Conservation (phyloP, 2,888 invertebrate genomes). For the Drosophila atroscutellata region DNA sequence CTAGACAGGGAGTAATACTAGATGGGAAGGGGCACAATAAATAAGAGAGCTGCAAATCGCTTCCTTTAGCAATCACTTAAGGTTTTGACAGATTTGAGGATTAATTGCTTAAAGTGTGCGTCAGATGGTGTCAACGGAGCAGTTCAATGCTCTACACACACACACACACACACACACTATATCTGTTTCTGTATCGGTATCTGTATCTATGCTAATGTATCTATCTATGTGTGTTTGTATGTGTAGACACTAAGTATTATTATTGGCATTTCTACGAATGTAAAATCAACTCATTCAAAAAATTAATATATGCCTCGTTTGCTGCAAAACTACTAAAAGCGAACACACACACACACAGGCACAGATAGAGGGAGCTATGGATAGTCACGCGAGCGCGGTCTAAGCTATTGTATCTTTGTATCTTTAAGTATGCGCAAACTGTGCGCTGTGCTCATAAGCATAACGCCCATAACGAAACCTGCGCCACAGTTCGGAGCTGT, state of each 20-base stretch:
- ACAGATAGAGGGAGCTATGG: constrained; percentile 5
- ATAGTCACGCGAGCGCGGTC: constrained; percentile 42
- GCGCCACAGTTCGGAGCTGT: constrained; percentile 17
- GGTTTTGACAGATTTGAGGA: background rate
- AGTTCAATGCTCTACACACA: constrained; percentile 45
- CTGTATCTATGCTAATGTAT: constrained; percentile 36
- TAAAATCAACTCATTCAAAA: constrained; percentile 70
- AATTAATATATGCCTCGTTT: constrained; percentile 64
- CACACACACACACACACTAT: background rate
- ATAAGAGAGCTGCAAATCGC: background rate
- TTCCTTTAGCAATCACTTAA: constrained; percentile 1
- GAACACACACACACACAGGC: background rate
- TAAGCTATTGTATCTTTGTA: constrained; percentile 54
- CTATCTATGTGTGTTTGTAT: constrained; percentile 11
- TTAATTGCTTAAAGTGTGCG: background rate
- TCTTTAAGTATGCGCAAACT: constrained; percentile 57
- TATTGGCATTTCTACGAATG: constrained; percentile 69
- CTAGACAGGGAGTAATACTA: background rate
- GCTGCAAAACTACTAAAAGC: constrained; percentile 39
- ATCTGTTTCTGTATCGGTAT: constrained; percentile 8
- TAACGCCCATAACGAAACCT: constrained; percentile 62
- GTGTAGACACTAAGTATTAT: constrained; percentile 50
- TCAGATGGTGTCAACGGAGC: constrained; percentile 4
- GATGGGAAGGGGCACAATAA: background rate
- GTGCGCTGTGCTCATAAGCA: constrained; percentile 57